Evolutionary conservation across 2,888 invertebrate genomes (phyloP).

Genomic region (Morpho achilles): DNA sequence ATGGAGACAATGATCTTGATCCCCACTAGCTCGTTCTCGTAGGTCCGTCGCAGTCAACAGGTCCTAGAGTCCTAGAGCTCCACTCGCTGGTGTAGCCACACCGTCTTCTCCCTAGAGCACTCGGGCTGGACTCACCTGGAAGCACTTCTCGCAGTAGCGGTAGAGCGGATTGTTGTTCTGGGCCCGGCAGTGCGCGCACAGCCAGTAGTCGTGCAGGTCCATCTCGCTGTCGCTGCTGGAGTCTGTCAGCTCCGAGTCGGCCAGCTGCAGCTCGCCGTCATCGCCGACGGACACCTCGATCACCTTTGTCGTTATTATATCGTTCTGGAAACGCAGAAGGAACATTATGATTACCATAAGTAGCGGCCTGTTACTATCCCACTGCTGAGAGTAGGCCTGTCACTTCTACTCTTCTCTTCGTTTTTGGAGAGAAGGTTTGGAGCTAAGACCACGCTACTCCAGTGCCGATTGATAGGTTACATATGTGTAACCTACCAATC

Average conservation of each 20-base stretch:
- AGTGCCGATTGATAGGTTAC: too few relatives aligned
- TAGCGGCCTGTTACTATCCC: too few relatives aligned
- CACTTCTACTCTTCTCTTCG: too few relatives aligned
- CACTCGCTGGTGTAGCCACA: neutral
- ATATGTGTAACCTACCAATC: too few relatives aligned
- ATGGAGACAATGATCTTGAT: too few relatives aligned
- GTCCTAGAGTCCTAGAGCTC: neutral
- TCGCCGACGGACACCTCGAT: slow-evolving; percentile 56
- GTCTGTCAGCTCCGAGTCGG: slow-evolving; percentile 64
- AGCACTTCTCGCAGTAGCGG: slow-evolving; percentile 81
- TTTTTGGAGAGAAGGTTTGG: too few relatives aligned
- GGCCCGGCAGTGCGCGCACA: slow-evolving; percentile 82
- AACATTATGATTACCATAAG: neutral
- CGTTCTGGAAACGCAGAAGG: slow-evolving; percentile 48
- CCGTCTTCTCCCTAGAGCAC: neutral
- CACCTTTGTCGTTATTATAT: slow-evolving; percentile 62
- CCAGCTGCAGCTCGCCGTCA: slow-evolving; percentile 60
- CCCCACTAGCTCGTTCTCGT: neutral
- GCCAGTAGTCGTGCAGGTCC: slow-evolving; percentile 80
- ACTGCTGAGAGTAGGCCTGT: too few relatives aligned
- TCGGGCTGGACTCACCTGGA: slow-evolving; percentile 11
- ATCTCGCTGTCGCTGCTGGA: slow-evolving; percentile 70
- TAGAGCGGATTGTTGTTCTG: slow-evolving; percentile 82
- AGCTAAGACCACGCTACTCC: too few relatives aligned
- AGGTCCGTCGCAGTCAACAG: too few relatives aligned